Evolutionary conservation across 2,888 invertebrate species (phyloP).

Genomic region (Synergus umbraculus): DNA sequence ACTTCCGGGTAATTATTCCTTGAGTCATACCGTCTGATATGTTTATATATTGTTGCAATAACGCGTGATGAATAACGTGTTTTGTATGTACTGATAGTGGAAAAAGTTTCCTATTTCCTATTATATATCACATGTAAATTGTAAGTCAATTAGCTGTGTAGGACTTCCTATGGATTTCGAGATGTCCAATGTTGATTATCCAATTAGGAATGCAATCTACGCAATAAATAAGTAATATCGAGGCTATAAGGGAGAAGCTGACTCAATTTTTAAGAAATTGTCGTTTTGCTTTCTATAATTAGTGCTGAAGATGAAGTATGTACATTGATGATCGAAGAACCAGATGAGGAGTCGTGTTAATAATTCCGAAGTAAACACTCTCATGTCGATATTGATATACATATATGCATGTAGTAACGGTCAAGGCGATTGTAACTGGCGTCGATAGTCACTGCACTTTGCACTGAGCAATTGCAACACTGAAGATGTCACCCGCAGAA

Average conservation of each 20-base stretch:
- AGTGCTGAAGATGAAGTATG: not conserved
- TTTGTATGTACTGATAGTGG: not conserved
- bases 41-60: not conserved
- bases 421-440: not conserved
- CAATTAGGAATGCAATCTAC: too few relatives aligned
- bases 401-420: not conserved
- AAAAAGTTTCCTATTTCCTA: not conserved
- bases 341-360: not conserved
- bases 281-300: not conserved
- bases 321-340: not conserved
- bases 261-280: too few relatives aligned
- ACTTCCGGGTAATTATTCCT: not conserved
- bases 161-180: too few relatives aligned
- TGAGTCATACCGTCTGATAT: not conserved
- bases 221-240: too few relatives aligned
- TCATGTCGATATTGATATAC: not conserved
- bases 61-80: not conserved
- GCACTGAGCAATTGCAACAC: conserved; percentile 59
- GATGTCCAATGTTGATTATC: too few relatives aligned
- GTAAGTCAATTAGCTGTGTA: too few relatives aligned
- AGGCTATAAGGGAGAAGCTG: too few relatives aligned
- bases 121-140: too few relatives aligned
- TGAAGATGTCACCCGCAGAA: conserved; percentile 30
- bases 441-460: conserved; percentile 66
- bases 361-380: not conserved